These are phyloP conservation scores for Polyodon spathula DNA, from an alignment of 2,113 vertebrate genomes.

Conservation along the genomic window DNA sequence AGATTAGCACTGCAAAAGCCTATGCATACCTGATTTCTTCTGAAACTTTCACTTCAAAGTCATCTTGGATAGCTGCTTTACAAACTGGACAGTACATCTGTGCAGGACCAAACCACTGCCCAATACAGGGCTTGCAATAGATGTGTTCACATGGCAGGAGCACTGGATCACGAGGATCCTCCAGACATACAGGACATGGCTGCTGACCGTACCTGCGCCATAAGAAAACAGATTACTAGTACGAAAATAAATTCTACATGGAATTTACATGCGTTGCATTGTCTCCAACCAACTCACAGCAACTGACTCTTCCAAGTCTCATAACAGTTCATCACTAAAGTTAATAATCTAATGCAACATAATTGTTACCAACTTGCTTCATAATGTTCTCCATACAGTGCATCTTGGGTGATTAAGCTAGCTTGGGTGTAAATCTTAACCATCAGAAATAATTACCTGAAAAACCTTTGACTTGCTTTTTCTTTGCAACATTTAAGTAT, in stretches of 20 bases:
- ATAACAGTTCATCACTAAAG: no score
- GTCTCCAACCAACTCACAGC: no score
- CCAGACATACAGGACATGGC: constrained; percentile 62
- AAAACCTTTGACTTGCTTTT: constrained; percentile 43
- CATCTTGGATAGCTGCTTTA: constrained; percentile 31
- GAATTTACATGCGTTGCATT: no score
- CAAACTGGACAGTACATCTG: constrained; percentile 74
- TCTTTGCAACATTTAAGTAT: constrained; percentile 71
- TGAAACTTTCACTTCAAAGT: constrained; percentile 45
- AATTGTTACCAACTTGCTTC: no score
- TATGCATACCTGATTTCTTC: constrained; percentile 53
- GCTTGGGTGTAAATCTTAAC: no score
- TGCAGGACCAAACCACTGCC: constrained; percentile 46
- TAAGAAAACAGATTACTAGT: not conserved
- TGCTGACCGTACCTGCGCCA: constrained; percentile 51
- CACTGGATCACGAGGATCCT: constrained; percentile 62
- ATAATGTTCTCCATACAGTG: no score
- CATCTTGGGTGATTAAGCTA: no score
- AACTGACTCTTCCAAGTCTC: no score
- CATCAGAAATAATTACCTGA: constrained; percentile 49
- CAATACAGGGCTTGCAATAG: constrained; percentile 68
- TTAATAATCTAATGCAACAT: no score
- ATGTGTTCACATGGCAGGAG: constrained; percentile 70
- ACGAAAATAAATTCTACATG: not conserved
- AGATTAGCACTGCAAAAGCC: not conserved